Percentiles rank a stretch among this genome's conserved stretches.
phyloP scores from a whole-genome alignment of 2,888 invertebrate genomes.

The Nemoura dubitans region DNA sequence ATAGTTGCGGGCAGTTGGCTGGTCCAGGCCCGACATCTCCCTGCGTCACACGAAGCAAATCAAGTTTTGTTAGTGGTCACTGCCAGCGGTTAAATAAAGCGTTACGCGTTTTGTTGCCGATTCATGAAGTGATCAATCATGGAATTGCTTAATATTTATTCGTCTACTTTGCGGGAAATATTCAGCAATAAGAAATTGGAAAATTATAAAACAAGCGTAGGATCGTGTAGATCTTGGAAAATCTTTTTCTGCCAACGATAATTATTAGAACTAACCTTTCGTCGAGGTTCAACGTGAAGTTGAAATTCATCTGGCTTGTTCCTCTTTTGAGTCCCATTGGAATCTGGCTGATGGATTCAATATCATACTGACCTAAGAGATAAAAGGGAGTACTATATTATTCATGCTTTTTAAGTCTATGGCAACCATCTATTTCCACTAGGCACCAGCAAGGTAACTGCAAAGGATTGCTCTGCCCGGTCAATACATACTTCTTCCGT shows the following conservation, averaged over 20 bases:
- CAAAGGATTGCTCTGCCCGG: too few species aligned
- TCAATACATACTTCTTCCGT: conserved; percentile 63
- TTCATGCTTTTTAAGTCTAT: background rate
- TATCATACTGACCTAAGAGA: conserved; percentile 58
- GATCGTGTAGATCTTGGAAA: too few species aligned
- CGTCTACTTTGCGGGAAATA: too few species aligned
- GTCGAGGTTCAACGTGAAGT: conserved; percentile 69
- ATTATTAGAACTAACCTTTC: conserved; percentile 60
- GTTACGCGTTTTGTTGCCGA: too few species aligned
- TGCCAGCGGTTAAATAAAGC: too few species aligned
- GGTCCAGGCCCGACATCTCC: conserved; percentile 33
- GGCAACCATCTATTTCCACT: conserved; percentile 9
- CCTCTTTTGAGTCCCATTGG: conserved; percentile 54
- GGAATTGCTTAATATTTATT: too few species aligned
- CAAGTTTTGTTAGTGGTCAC: background rate
- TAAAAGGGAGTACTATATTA: conserved; percentile 41
- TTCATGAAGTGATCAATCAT: too few species aligned
- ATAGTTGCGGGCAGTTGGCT: conserved; percentile 2
- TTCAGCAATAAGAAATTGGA: too few species aligned
- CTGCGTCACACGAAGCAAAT: background rate
- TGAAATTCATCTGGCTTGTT: conserved; percentile 68
- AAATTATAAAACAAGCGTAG: too few species aligned
- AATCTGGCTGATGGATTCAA: conserved; percentile 58
- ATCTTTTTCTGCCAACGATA: too few species aligned
- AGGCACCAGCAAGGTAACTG: too few species aligned